Base-by-base conservation (phyloP, 23 tunicate species). In the Trididemnum clinides region DNA sequence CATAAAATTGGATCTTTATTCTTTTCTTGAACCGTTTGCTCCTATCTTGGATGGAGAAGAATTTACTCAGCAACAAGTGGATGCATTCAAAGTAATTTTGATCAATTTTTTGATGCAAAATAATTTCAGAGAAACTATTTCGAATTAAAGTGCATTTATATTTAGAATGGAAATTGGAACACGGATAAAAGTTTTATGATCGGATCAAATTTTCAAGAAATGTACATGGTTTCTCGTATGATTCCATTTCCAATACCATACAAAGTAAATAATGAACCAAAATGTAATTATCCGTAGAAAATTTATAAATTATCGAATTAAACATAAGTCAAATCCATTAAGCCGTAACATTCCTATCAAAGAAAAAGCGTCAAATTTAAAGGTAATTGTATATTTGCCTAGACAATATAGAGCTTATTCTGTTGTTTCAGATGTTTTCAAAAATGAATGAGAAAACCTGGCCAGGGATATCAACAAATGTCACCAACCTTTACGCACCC, bases 21-120 rank as follows among this genome's bases (percentile, higher is more conserved):
- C 81, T 23, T 77, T 84, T 57, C 33, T 91, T n/a, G 96, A 91
- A 79, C 96, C 96, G 1, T 91, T 91, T 64, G 83, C 90, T 12
- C 96, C 96, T 18, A 64, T 86, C 19, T 82, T 91, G 22, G 96
- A 91, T 50, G 96, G 96, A n/a, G 96, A 73, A 7, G 96, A 91
- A 57, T 86, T 85, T 31, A 86, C 84, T 1, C 69, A 91, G 51
- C 96, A 91, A 50, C 96, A 88, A 62, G 66, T 82, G 6, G 82
- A 86, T 58, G 82, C 89, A 1, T 91, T 86, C 64, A n/a, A 57
- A 2, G 92, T 88, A 74, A 59, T n/a, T n/a, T n/a, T n/a, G n/a
- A n/a, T n/a, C n/a, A n/a, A n/a, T n/a, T n/a, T n/a, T n/a, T n/a
- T n/a, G n/a, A n/a, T n/a, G n/a, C n/a, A n/a, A n/a, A n/a, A n/a